Percentiles rank a stretch among this genome's conserved stretches.
phyloP scores from a whole-genome alignment of 2,888 invertebrate species.

The Aphrophora alni region DNA sequence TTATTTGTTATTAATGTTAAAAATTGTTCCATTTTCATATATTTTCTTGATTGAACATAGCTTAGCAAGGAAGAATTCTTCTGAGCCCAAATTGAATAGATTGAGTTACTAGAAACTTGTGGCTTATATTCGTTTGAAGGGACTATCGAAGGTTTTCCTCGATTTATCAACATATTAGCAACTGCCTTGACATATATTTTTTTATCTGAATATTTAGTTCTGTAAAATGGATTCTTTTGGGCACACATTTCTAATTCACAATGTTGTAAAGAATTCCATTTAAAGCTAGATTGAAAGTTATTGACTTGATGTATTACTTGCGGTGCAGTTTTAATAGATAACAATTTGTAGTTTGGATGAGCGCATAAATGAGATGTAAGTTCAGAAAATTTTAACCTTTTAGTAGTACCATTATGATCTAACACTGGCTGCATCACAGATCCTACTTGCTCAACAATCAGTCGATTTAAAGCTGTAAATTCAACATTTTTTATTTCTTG shows the following conservation, averaged over 20 bases:
- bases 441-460: conserved; percentile 60
- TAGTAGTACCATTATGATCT: conserved; percentile 12
- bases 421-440: conserved; percentile 59
- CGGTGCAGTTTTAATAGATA: conserved; percentile 59
- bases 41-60: conserved; percentile 56
- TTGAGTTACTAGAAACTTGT: conserved; percentile 6
- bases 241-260: conserved; percentile 16
- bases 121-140: neutral
- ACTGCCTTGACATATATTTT: conserved; percentile 33
- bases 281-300: conserved; percentile 56
- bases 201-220: conserved; percentile 49
- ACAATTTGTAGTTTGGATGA: conserved; percentile 60
- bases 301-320: conserved; percentile 53
- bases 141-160: conserved; percentile 23
- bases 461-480: conserved; percentile 59
- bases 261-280: conserved; percentile 56
- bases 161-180: conserved; percentile 30
- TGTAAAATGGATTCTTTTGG: conserved; percentile 34
- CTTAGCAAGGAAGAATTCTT: conserved; percentile 54
- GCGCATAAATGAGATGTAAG: conserved; percentile 57
- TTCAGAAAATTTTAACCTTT: conserved; percentile 24
- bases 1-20: conserved; percentile 59
- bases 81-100: conserved; percentile 58
- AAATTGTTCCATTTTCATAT: conserved; percentile 58
- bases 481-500: conserved; percentile 54